Percentiles rank a stretch among this genome's conserved stretches.
Conservation (phyloP, 2,797 vertebrate genomes). For the Steatocranus sp. region DNA sequence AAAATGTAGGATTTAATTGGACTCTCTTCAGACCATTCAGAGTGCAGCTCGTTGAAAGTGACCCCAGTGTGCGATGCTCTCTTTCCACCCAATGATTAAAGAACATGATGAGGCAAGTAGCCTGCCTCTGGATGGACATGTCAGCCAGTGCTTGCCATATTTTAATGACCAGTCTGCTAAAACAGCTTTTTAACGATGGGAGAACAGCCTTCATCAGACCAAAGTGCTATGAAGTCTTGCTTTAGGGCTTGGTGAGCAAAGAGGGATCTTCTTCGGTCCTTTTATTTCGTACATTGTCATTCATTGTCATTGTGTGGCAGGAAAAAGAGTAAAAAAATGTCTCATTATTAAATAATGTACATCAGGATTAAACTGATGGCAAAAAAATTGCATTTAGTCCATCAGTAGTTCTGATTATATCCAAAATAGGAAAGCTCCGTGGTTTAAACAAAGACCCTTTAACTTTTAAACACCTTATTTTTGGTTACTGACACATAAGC, state of each 20-base stretch:
- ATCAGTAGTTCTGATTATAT: neutral
- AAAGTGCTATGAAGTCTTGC: slow-evolving; percentile 25
- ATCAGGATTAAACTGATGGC: neutral
- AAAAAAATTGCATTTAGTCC: neutral
- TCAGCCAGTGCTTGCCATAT: slow-evolving; percentile 40
- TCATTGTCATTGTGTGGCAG: neutral
- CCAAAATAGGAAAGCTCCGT: neutral
- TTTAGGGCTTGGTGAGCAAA: slow-evolving; percentile 10
- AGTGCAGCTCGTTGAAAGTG: slow-evolving; percentile 51
- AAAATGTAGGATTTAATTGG: slow-evolving; percentile 67
- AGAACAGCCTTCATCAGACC: slow-evolving; percentile 35
- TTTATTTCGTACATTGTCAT: neutral
- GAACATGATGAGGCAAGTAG: slow-evolving; percentile 57
- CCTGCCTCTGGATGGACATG: slow-evolving; percentile 52
- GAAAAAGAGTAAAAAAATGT: neutral
- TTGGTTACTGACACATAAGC: neutral
- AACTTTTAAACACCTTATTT: neutral
- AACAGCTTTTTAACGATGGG: slow-evolving; percentile 57
- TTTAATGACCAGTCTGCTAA: slow-evolving; percentile 67
- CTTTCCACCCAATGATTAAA: slow-evolving; percentile 65
- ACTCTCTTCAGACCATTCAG: slow-evolving; percentile 52
- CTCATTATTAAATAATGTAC: neutral
- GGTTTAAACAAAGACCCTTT: neutral
- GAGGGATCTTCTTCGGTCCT: neutral
- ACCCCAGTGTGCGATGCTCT: slow-evolving; percentile 51